Percentiles rank a stretch among this genome's conserved stretches.
Evolutionary conservation across 2,797 vertebrate species (phyloP).

Genomic region (Chelon labrosus): DNA sequence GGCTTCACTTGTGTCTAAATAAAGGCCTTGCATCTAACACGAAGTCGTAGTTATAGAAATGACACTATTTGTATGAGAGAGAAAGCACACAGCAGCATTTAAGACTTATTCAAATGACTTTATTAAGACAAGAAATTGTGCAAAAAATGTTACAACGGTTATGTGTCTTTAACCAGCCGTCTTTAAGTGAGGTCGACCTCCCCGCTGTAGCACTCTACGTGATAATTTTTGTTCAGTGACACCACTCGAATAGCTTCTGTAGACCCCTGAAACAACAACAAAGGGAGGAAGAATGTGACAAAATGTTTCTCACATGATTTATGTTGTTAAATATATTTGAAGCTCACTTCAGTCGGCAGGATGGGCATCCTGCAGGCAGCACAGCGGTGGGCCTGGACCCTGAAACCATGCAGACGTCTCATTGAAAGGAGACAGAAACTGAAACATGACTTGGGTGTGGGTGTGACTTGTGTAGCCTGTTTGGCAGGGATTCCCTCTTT

Average conservation of each 20-base stretch:
- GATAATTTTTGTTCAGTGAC: slow-evolving; percentile 89
- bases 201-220: slow-evolving; percentile 88
- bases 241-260: slow-evolving; percentile 91
- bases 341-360: slow-evolving; percentile 88
- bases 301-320: neutral
- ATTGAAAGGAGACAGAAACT: slow-evolving; percentile 27
- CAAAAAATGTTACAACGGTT: slow-evolving; percentile 4
- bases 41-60: neutral
- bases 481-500: slow-evolving; percentile 14
- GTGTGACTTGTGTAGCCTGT: slow-evolving; percentile 36
- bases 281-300: neutral
- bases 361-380: slow-evolving; percentile 88
- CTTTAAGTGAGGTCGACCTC: slow-evolving; percentile 80
- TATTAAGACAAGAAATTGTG: slow-evolving; percentile 18
- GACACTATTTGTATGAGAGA: neutral
- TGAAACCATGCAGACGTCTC: slow-evolving; percentile 61
- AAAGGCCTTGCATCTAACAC: too few species aligned
- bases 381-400: slow-evolving; percentile 88
- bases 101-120: neutral
- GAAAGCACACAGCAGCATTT: neutral
- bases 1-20: too few species aligned
- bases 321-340: neutral
- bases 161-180: neutral
- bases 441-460: slow-evolving; percentile 4
- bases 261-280: slow-evolving; percentile 85